Conservation (phyloP, 2,113 vertebrate species). For the Brachyistius frenatus region DNA sequence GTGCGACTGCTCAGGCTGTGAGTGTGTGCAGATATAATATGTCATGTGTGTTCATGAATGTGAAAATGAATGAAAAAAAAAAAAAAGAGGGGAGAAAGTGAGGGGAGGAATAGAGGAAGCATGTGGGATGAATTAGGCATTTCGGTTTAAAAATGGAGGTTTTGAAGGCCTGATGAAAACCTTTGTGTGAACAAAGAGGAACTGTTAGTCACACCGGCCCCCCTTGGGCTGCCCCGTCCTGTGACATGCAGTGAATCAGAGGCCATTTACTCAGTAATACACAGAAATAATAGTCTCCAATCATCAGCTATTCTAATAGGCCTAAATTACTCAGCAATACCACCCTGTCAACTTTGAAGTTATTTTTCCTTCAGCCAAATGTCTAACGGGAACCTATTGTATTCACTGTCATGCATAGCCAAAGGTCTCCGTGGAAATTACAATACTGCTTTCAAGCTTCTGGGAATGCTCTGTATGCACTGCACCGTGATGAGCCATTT, state of each 20-base stretch:
- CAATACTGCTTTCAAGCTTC: neutral
- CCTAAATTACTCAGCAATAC: slow-evolving; percentile 60
- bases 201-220: slow-evolving; percentile 69
- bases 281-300: slow-evolving; percentile 70
- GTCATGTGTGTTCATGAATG: slow-evolving; percentile 3
- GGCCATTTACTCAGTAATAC: slow-evolving; percentile 66
- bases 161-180: slow-evolving; percentile 73
- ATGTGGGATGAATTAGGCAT: slow-evolving; percentile 89
- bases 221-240: slow-evolving; percentile 49
- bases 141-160: slow-evolving; percentile 71
- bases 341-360: slow-evolving; percentile 32
- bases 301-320: slow-evolving; percentile 71
- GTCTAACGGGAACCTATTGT: slow-evolving; percentile 28
- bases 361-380: slow-evolving; percentile 25
- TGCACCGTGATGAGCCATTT: neutral
- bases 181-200: slow-evolving; percentile 74
- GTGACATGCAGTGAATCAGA: slow-evolving; percentile 69
- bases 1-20: neutral
- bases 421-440: slow-evolving; percentile 19
- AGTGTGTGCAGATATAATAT: slow-evolving; percentile 1
- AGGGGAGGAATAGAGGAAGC: slow-evolving; percentile 52
- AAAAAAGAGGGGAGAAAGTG: slow-evolving; percentile 3
- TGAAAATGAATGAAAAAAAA: slow-evolving; percentile 28
- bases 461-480: slow-evolving; percentile 8
- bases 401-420: slow-evolving; percentile 29